Conservation (phyloP, 2,113 vertebrate species). For the Otus sunia region DNA sequence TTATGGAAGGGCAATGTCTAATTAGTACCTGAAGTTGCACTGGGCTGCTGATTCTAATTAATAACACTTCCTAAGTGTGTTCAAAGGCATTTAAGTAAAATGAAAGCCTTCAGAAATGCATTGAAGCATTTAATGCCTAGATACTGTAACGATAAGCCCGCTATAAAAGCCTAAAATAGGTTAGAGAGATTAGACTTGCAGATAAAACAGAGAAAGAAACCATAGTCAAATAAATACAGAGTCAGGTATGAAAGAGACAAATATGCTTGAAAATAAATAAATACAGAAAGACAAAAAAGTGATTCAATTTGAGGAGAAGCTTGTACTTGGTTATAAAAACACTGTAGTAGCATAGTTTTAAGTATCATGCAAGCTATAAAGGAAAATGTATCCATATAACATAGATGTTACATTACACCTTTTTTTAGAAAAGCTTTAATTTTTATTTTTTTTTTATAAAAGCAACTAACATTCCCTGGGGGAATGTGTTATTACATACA, state of each 20-base stretch:
- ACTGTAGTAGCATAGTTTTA: background rate
- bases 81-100: slow-evolving; percentile 52
- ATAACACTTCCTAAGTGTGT: slow-evolving; percentile 54
- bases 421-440: background rate
- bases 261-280: background rate
- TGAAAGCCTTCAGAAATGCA: slow-evolving; percentile 48
- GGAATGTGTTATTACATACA: background rate
- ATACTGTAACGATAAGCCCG: slow-evolving; percentile 21
- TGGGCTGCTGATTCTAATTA: slow-evolving; percentile 38
- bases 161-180: slow-evolving; percentile 23
- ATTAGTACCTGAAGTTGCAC: slow-evolving; percentile 53
- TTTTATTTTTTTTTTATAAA: background rate
- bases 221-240: background rate
- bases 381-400: background rate
- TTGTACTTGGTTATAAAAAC: background rate
- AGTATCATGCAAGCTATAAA: background rate
- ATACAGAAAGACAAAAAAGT: background rate
- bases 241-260: background rate
- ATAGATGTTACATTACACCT: background rate
- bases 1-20: slow-evolving; percentile 19
- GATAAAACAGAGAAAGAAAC: slow-evolving; percentile 20
- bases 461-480: background rate
- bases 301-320: background rate
- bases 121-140: slow-evolving; percentile 36
- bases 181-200: slow-evolving; percentile 41